Percentiles rank a stretch among this genome's conserved stretches.
These are phyloP conservation scores for Hippocampus abdominalis DNA, from an alignment of 2,113 vertebrate genomes.

Conservation along the genomic window DNA sequence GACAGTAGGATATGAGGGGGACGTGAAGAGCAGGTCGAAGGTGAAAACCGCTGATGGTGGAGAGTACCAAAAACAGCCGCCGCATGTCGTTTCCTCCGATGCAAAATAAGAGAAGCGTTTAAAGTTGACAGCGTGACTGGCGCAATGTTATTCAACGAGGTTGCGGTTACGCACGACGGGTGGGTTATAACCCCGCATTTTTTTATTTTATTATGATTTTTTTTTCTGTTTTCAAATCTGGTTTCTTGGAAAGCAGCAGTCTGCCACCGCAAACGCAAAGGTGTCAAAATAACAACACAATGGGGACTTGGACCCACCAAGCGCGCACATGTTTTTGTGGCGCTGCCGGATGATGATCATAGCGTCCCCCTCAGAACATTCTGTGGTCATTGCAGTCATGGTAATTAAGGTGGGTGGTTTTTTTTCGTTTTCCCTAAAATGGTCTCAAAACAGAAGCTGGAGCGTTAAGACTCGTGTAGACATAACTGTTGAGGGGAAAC, in stretches of 20 bases:
- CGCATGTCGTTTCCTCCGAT: neutral
- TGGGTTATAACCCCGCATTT: neutral
- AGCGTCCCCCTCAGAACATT: neutral
- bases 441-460: neutral
- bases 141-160: neutral
- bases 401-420: neutral
- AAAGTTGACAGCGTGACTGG: neutral
- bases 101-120: neutral
- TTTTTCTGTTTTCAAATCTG: neutral
- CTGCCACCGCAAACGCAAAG: slow-evolving; percentile 23
- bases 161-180: neutral
- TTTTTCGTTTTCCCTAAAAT: slow-evolving; percentile 1
- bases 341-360: neutral
- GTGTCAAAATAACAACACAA: slow-evolving; percentile 26
- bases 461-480: neutral
- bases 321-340: slow-evolving; percentile 12
- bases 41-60: neutral
- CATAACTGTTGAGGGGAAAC: slow-evolving; percentile 27
- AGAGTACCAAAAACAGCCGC: slow-evolving; percentile 5
- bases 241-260: neutral
- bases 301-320: neutral
- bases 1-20: slow-evolving; percentile 27
- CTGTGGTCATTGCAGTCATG: slow-evolving; percentile 4
- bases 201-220: neutral
- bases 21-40: slow-evolving; percentile 9